Percentiles rank a stretch among this genome's conserved stretches.
phyloP scores from a whole-genome alignment of 2,888 invertebrate genomes.

The Tipula unca region DNA sequence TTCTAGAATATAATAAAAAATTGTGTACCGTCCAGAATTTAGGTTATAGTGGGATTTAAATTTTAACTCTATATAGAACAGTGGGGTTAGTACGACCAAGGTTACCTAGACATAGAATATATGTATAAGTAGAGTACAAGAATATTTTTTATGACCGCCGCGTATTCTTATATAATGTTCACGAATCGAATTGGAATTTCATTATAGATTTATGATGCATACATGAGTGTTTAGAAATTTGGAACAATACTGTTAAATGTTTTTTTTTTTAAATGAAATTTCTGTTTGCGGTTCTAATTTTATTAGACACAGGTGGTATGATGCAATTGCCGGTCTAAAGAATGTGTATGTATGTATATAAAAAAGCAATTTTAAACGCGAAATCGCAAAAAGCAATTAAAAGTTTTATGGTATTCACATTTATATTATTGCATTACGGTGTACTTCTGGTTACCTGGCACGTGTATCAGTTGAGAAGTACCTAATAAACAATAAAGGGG shows the following conservation, averaged over 20 bases:
- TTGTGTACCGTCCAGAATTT: not conserved
- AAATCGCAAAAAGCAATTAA: not conserved
- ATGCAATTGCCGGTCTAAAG: not conserved
- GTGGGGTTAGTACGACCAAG: not conserved
- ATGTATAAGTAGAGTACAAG: not conserved
- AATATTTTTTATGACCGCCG: not conserved
- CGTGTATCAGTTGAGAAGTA: no score
- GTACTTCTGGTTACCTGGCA: no score
- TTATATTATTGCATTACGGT: not conserved
- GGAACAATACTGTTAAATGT: not conserved
- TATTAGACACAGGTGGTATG: slow-evolving; percentile 14
- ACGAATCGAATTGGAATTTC: not conserved
- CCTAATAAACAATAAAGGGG: no score
- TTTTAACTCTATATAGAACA: not conserved
- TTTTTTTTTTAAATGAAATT: not conserved
- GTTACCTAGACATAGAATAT: not conserved
- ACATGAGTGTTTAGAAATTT: not conserved
- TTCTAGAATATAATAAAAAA: not conserved
- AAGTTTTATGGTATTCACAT: not conserved
- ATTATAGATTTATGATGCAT: not conserved
- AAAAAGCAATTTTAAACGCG: not conserved
- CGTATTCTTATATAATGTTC: not conserved
- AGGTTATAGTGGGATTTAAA: not conserved
- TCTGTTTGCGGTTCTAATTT: not conserved
- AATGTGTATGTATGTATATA: not conserved